phyloP scores from a whole-genome alignment of 2,797 vertebrate genomes.

The Galaxias olidus region DNA sequence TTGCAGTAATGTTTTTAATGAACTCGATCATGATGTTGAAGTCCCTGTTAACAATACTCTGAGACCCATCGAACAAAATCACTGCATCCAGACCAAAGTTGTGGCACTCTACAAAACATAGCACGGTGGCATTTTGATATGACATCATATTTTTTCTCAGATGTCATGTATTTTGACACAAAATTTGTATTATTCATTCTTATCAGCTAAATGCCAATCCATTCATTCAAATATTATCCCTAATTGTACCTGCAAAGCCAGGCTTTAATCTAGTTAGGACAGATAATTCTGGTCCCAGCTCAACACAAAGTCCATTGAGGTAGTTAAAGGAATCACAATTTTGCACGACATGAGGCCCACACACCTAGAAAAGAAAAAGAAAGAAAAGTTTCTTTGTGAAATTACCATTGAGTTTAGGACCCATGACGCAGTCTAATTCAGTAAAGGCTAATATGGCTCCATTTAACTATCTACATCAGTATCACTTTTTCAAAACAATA shows the following conservation, averaged over 20 bases:
- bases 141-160: background rate
- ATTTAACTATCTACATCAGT: too few relatives aligned
- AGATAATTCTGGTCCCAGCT: constrained; percentile 19
- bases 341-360: constrained; percentile 48
- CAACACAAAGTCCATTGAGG: constrained; percentile 58
- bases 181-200: background rate
- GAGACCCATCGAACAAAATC: constrained; percentile 61
- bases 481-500: too few relatives aligned
- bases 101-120: constrained; percentile 46
- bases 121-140: background rate
- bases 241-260: constrained; percentile 46
- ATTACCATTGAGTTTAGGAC: background rate
- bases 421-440: background rate
- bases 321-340: constrained; percentile 45
- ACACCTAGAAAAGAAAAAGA: constrained; percentile 43
- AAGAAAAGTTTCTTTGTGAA: background rate
- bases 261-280: constrained; percentile 35
- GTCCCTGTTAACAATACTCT: constrained; percentile 27
- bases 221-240: background rate
- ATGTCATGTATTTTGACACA: background rate
- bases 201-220: background rate
- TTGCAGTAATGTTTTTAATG: constrained; percentile 38
- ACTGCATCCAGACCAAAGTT: constrained; percentile 52
- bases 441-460: too few relatives aligned
- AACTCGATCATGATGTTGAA: constrained; percentile 47